Percentiles rank a stretch among this genome's conserved stretches.
Evolutionary conservation across 1,140 invertebrate species (phyloP).

Genomic region (Aphelenchoides besseyi): DNA sequence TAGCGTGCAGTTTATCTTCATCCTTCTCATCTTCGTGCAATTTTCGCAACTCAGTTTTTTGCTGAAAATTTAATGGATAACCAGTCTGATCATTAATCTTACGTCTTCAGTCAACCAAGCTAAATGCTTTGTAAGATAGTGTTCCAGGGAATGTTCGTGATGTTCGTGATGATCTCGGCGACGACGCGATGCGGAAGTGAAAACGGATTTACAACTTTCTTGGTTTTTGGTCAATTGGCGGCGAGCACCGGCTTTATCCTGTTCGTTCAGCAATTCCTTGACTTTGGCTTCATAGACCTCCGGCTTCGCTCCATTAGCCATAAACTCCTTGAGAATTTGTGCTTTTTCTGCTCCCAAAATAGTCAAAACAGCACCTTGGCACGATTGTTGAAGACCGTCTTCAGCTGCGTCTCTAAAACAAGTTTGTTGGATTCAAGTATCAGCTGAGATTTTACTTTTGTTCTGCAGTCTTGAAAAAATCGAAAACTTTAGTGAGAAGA

Average conservation of each 20-base stretch:
- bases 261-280: slow-evolving; percentile 14
- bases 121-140: slow-evolving; percentile 46
- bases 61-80: slow-evolving; percentile 3
- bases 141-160: slow-evolving; percentile 34
- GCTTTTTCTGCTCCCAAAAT: slow-evolving; percentile 16
- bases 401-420: not conserved
- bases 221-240: not conserved
- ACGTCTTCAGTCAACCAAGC: slow-evolving; percentile 36
- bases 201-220: slow-evolving; percentile 36
- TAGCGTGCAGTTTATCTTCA: not conserved
- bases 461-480: slow-evolving; percentile 21
- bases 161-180: slow-evolving; percentile 30
- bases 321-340: slow-evolving; percentile 8
- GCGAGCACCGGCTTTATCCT: not conserved
- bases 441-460: not conserved
- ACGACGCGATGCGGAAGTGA: slow-evolving; percentile 21
- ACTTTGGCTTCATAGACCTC: slow-evolving; percentile 15
- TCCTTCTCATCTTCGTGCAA: not conserved
- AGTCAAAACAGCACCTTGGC: slow-evolving; percentile 3
- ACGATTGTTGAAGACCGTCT: slow-evolving; percentile 15
- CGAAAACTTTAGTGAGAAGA: slow-evolving; percentile 16
- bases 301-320: slow-evolving; percentile 17
- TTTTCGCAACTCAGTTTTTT: not conserved
- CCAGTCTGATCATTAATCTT: no score
- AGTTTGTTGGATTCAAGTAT: not conserved